Percentiles rank a stretch among this genome's conserved stretches.
Evolutionary conservation across 2,797 vertebrate species (phyloP).

Genomic region (Rhinogobio ventralis): DNA sequence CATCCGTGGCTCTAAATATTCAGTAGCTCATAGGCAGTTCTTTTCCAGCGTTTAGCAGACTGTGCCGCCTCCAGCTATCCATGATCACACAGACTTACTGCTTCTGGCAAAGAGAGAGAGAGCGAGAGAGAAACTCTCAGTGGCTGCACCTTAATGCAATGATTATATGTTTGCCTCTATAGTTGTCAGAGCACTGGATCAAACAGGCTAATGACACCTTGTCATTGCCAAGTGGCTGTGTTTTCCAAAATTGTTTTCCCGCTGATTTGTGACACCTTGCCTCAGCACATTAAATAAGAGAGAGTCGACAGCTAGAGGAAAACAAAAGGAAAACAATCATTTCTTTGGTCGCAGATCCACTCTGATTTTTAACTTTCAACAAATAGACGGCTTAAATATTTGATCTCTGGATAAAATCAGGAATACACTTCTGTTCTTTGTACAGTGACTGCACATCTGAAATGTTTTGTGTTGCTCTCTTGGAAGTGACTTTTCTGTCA

Average conservation of each 20-base stretch:
- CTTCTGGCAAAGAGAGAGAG: slow-evolving; percentile 54
- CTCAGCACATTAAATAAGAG: slow-evolving; percentile 61
- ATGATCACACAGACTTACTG: slow-evolving; percentile 43
- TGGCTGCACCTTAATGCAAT: slow-evolving; percentile 90
- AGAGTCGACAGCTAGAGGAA: slow-evolving; percentile 57
- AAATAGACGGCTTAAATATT: slow-evolving; percentile 66
- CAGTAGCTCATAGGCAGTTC: slow-evolving; percentile 13
- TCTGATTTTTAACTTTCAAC: slow-evolving; percentile 56
- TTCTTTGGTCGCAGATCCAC: slow-evolving; percentile 48
- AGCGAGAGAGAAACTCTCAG: slow-evolving; percentile 42
- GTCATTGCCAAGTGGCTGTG: slow-evolving; percentile 90
- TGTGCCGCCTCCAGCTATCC: slow-evolving; percentile 40
- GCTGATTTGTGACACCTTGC: slow-evolving; percentile 86
- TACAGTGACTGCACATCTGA: neutral
- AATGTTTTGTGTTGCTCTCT: neutral
- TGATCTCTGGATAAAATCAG: slow-evolving; percentile 57
- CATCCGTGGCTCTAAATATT: neutral
- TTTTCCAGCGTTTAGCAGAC: slow-evolving; percentile 42
- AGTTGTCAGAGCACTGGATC: slow-evolving; percentile 93
- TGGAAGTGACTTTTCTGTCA: neutral
- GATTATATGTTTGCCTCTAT: slow-evolving; percentile 93
- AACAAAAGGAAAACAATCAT: slow-evolving; percentile 60
- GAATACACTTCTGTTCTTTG: slow-evolving; percentile 52
- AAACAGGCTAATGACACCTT: slow-evolving; percentile 94
- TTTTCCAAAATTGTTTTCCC: slow-evolving; percentile 88